phyloP scores from a whole-genome alignment of 2,113 vertebrate species.

The Camelus dromedarius region DNA sequence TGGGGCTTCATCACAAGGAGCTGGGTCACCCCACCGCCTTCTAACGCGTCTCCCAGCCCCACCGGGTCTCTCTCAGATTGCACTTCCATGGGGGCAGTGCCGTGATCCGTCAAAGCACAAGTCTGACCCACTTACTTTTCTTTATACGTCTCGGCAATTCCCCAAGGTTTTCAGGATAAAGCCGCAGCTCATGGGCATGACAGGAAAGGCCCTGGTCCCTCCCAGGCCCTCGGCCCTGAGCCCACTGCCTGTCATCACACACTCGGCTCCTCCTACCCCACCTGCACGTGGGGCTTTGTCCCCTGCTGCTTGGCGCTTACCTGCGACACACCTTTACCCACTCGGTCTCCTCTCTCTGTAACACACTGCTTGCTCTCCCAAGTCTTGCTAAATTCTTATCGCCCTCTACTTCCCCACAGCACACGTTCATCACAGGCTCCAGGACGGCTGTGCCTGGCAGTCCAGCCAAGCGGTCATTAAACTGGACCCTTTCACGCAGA shows the following conservation, averaged over 20 bases:
- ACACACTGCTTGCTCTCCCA: neutral
- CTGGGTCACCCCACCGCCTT: neutral
- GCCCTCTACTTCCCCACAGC: neutral
- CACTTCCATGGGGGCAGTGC: neutral
- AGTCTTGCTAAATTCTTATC: neutral
- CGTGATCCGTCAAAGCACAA: no score
- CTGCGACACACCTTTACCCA: neutral
- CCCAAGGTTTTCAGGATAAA: neutral
- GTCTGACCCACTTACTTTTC: accelerated
- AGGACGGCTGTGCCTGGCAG: no score
- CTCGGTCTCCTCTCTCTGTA: neutral
- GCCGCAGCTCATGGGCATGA: accelerated
- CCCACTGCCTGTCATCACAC: no score
- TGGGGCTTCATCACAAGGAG: neutral
- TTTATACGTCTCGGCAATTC: neutral
- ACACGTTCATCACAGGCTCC: neutral
- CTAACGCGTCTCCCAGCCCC: neutral
- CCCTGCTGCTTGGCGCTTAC: neutral
- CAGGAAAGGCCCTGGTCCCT: neutral
- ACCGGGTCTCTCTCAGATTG: neutral
- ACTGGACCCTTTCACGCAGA: no score
- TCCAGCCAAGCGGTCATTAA: neutral
- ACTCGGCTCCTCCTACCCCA: accelerated
- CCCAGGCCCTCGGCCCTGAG: neutral
- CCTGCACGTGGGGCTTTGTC: neutral